These are phyloP conservation scores for Orius insidiosus DNA, from an alignment of 1,140 invertebrate genomes.

Conservation along the genomic window DNA sequence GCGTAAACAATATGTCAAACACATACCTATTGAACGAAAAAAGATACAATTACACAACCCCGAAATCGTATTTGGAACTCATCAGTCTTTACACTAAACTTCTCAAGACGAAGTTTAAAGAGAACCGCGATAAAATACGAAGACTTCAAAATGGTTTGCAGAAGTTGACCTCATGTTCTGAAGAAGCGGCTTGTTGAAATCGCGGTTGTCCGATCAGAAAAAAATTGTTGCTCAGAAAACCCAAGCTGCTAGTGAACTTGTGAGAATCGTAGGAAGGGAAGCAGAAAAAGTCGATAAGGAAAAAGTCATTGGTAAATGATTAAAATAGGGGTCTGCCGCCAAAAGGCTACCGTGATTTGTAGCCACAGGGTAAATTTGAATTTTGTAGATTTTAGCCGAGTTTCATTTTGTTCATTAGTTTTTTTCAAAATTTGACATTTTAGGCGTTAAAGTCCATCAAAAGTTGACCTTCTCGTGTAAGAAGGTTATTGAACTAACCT, in stretches of 20 bases:
- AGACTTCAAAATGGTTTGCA: slow-evolving; percentile 74
- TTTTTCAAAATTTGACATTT: no score
- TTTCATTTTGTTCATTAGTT: no score
- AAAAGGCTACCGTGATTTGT: no score
- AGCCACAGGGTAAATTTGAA: no score
- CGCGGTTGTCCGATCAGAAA: slow-evolving; percentile 73
- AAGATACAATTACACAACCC: slow-evolving; percentile 88
- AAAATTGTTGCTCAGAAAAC: slow-evolving; percentile 75
- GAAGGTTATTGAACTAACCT: no score
- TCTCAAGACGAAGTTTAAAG: slow-evolving; percentile 52
- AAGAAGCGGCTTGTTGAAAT: slow-evolving; percentile 59
- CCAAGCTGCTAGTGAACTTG: slow-evolving; percentile 74
- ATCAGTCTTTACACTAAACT: slow-evolving; percentile 75
- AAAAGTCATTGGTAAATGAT: slow-evolving; percentile 55
- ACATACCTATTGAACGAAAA: slow-evolving; percentile 68
- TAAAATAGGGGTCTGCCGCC: no score
- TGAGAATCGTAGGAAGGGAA: slow-evolving; percentile 70
- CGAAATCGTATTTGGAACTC: slow-evolving; percentile 86
- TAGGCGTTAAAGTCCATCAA: no score
- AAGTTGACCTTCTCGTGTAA: no score
- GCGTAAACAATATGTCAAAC: slow-evolving; percentile 72
- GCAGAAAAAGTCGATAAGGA: slow-evolving; percentile 78
- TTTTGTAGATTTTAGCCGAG: no score
- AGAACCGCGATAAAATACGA: slow-evolving; percentile 56
- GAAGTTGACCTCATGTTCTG: slow-evolving; percentile 64